Conservation (phyloP, 2,797 vertebrate species). For the Ctenopoma multispine region DNA sequence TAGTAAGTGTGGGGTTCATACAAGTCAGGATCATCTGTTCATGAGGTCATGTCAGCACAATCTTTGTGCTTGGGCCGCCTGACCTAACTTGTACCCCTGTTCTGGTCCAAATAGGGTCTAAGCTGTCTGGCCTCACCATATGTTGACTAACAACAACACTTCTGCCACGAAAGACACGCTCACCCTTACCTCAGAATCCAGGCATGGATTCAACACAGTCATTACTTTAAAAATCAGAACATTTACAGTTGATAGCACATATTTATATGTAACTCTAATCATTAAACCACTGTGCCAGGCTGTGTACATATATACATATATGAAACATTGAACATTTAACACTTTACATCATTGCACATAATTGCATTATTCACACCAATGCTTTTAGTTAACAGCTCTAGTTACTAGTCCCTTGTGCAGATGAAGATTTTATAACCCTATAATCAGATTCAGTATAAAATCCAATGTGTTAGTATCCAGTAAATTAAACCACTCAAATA, state of each 20-base stretch:
- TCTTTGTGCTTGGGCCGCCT: slow-evolving; percentile 66
- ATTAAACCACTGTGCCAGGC: background rate
- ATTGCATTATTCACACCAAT: too few species aligned
- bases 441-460: too few species aligned
- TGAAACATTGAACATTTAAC: background rate
- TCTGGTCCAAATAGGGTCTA: slow-evolving; percentile 71
- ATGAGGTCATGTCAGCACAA: slow-evolving; percentile 73
- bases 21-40: slow-evolving; percentile 70
- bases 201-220: slow-evolving; percentile 1
- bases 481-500: too few species aligned
- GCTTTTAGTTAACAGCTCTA: too few species aligned
- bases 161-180: slow-evolving; percentile 32
- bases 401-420: too few species aligned
- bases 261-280: background rate
- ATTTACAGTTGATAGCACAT: background rate
- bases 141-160: slow-evolving; percentile 63
- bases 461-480: too few species aligned
- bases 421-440: too few species aligned
- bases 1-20: slow-evolving; percentile 13
- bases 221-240: slow-evolving; percentile 8
- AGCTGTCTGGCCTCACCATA: slow-evolving; percentile 84
- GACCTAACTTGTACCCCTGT: slow-evolving; percentile 80
- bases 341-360: too few species aligned
- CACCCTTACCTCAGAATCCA: slow-evolving; percentile 22
- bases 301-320: background rate